phyloP scores from a whole-genome alignment of 2,797 vertebrate species.

The Neoniphon sammara region DNA sequence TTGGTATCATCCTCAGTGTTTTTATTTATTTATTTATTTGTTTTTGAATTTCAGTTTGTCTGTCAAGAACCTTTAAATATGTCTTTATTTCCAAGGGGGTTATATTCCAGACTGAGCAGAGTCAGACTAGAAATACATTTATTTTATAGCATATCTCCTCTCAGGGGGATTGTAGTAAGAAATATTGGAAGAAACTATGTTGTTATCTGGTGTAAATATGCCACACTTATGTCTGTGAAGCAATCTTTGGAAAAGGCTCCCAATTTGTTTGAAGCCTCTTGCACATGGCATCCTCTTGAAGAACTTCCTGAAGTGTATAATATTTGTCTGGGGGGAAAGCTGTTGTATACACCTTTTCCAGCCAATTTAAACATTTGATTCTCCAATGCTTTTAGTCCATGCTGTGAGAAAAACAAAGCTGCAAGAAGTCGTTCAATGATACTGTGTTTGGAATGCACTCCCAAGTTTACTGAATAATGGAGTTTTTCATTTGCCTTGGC shows the following conservation, averaged over 20 bases:
- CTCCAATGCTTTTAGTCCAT: conserved; percentile 61
- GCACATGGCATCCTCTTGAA: conserved; percentile 41
- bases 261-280: conserved; percentile 46
- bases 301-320: conserved; percentile 61
- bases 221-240: conserved; percentile 26
- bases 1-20: neutral
- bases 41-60: conserved; percentile 1
- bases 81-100: conserved; percentile 1
- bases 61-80: neutral
- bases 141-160: conserved; percentile 10
- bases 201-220: conserved; percentile 26
- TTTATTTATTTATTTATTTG: neutral
- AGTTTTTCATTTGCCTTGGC: conserved; percentile 60
- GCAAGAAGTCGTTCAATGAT: conserved; percentile 49
- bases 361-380: conserved; percentile 77
- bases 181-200: conserved; percentile 30
- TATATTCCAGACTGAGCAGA: neutral
- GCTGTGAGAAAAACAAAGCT: conserved; percentile 70
- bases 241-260: conserved; percentile 29
- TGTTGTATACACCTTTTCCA: conserved; percentile 63
- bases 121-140: conserved; percentile 13
- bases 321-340: conserved; percentile 54
- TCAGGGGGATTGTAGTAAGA: conserved; percentile 1
- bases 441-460: conserved; percentile 61
- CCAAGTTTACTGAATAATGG: conserved; percentile 62